Conservation (phyloP, 2,797 vertebrate genomes). For the Enteromius paludinosus region DNA sequence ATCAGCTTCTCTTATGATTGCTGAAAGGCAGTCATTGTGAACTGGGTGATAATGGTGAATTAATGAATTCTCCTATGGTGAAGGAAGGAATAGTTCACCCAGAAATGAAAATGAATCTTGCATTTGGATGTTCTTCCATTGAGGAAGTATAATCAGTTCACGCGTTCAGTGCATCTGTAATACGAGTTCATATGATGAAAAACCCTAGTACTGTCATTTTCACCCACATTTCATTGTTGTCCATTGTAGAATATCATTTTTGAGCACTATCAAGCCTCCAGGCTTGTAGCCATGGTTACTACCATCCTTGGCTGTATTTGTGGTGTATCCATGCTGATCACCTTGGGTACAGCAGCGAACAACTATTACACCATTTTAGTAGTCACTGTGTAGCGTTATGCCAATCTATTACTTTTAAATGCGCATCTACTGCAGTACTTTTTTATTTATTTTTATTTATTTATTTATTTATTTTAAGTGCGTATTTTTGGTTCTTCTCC, state of each 20-base stretch:
- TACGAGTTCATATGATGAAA: background rate
- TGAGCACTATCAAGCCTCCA: background rate
- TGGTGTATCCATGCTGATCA: slow-evolving; percentile 14
- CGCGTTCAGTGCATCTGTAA: background rate
- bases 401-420: background rate
- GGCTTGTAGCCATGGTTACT: slow-evolving; percentile 52
- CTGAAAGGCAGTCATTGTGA: slow-evolving; percentile 2
- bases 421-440: background rate
- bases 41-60: background rate
- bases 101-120: background rate
- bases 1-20: background rate
- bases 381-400: background rate
- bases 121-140: background rate
- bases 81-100: background rate
- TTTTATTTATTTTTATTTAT: too few relatives aligned
- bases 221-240: slow-evolving; percentile 5
- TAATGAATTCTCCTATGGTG: background rate
- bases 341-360: slow-evolving; percentile 7
- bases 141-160: background rate
- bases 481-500: slow-evolving; percentile 54
- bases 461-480: background rate
- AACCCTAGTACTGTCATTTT: slow-evolving; percentile 9
- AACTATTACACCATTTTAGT: background rate
- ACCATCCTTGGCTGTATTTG: slow-evolving; percentile 19
- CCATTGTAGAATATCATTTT: background rate